Evolutionary conservation across 2,113 vertebrate genomes (phyloP).

Genomic region (Eulacestoma nigropectus): DNA sequence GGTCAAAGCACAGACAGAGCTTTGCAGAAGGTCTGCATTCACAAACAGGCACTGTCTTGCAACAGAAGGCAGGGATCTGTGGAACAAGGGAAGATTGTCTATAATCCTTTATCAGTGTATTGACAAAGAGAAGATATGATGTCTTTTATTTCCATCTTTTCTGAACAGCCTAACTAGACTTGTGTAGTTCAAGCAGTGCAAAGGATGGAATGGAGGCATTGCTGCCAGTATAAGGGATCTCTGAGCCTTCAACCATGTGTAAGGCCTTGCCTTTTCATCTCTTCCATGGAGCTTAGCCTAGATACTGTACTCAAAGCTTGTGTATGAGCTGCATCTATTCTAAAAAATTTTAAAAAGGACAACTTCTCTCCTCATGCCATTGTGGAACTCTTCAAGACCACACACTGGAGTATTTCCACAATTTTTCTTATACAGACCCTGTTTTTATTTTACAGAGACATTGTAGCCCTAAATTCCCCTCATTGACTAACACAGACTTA

Average conservation of each 20-base stretch:
- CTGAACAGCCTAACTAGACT: neutral
- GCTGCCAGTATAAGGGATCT: neutral
- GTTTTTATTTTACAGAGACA: neutral
- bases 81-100: neutral
- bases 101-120: neutral
- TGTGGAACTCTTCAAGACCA: neutral
- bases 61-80: neutral
- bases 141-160: neutral
- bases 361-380: neutral
- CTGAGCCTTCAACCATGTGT: neutral
- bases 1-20: neutral
- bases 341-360: neutral
- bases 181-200: neutral
- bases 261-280: neutral
- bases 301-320: neutral
- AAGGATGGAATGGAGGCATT: neutral
- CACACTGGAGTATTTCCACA: neutral
- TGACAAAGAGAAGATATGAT: neutral
- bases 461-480: neutral
- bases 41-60: neutral
- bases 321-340: neutral
- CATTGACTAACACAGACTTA: neutral
- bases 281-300: neutral
- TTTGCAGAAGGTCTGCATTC: neutral
- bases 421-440: neutral